Evolutionary conservation across 2,113 vertebrate species (phyloP).

Genomic region (Apeltes quadracus): DNA sequence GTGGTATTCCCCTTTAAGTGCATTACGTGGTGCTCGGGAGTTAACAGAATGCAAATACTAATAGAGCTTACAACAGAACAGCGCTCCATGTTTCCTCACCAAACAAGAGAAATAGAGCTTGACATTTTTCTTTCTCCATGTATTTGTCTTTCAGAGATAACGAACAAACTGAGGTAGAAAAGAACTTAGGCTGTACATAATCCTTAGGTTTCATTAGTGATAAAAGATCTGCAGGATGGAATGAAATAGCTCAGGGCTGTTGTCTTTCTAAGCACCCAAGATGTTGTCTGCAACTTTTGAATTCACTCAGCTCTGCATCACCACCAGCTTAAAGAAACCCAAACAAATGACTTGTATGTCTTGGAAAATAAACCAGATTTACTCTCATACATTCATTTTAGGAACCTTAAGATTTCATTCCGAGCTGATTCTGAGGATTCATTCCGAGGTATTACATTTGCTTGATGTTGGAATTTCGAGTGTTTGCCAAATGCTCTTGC

Average conservation of each 20-base stretch:
- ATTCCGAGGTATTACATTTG: conserved; percentile 88
- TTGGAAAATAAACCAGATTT: conserved; percentile 85
- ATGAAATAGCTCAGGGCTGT: conserved; percentile 61
- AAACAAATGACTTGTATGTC: conserved; percentile 65
- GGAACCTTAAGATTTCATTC: conserved; percentile 88
- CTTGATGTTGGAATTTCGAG: conserved; percentile 89
- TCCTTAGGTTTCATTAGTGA: conserved; percentile 79
- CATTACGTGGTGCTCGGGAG: conserved; percentile 39
- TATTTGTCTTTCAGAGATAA: conserved; percentile 86
- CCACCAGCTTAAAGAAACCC: conserved; percentile 39
- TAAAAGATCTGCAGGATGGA: conserved; percentile 76
- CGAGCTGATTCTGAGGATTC: too few relatives aligned
- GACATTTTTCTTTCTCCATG: conserved; percentile 64
- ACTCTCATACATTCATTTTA: conserved; percentile 94
- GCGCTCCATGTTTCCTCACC: conserved; percentile 74
- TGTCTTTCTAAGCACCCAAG: conserved; percentile 63
- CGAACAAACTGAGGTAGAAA: conserved; percentile 95
- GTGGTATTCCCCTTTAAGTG: conserved; percentile 66
- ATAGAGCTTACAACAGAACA: conserved; percentile 73
- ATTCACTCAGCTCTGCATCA: conserved; percentile 58
- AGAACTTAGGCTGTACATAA: conserved; percentile 84
- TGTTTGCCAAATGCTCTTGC: conserved; percentile 90
- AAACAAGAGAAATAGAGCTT: conserved; percentile 69
- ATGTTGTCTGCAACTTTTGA: conserved; percentile 72
- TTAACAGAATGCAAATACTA: conserved; percentile 65